Evolutionary conservation across 2,113 vertebrate genomes (phyloP), one percentile per base, ranked within the genome.

Genomic region (Pungitius pungitius): DNA sequence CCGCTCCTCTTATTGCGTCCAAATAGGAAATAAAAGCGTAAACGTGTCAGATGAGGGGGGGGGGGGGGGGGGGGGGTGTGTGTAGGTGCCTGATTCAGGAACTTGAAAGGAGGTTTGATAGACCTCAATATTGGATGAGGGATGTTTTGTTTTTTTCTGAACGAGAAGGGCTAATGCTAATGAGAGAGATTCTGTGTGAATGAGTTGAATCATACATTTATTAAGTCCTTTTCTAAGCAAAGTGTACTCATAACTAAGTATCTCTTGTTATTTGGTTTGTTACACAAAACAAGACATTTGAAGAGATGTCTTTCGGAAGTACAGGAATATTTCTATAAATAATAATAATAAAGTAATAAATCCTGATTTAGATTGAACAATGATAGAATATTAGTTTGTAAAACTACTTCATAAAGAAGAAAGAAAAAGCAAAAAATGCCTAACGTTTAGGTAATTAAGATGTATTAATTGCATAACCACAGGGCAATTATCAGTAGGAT

Each of bases 21-120:
- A 89, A 85, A 90, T 85, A 86, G 61, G 73, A 84, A 89, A 79
- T 73, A 56, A 75, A 85, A 79, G 72, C 81, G 77, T 76, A 69
- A 68, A 64, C 39, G 69, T 81, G 77, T 66, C 79, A 73, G 49
- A 64, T 40, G 43, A 69, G 65, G 65, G 20, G 39, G 37, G 13
- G 54, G 10, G 26, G 39, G 10, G 62, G 45, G n/a, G n/a, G n/a
- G n/a, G n/a, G n/a, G n/a, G n/a, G n/a, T 37, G 26, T 56, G 30
- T 77, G 17, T 47, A 2, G 0, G n/a, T 26, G 20, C 1, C 30
- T 56, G 64, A 52, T 75, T 65, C 8, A 70, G 55, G 65, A 59
- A 75, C 64, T 59, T 61, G 30, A 59, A 45, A 6, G 42, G 39
- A 76, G 51, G 64, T 67, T 67, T 77, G 49, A 72, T 51, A 47